These are phyloP conservation scores for Lampris incognitus DNA, from an alignment of 2,113 vertebrate species.

Conservation along the genomic window DNA sequence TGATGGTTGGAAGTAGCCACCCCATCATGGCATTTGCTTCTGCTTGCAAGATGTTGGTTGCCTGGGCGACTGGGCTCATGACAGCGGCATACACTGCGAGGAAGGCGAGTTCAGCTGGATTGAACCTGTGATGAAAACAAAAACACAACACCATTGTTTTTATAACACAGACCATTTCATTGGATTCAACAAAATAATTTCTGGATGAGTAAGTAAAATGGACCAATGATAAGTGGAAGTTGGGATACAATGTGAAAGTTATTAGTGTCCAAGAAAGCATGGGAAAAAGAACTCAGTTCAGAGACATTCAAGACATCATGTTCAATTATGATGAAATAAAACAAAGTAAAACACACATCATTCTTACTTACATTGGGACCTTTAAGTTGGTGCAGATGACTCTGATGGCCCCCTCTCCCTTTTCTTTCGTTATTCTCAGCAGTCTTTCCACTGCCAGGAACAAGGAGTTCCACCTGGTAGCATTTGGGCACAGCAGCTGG, in stretches of 20 bases:
- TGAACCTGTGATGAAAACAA: slow-evolving; percentile 43
- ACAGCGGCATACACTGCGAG: slow-evolving; percentile 33
- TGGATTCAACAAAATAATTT: slow-evolving; percentile 3
- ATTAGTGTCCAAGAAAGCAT: slow-evolving; percentile 21
- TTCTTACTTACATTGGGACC: slow-evolving; percentile 30
- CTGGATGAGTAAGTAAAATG: slow-evolving; percentile 12
- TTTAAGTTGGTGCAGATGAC: slow-evolving; percentile 31
- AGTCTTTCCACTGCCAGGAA: slow-evolving; percentile 46
- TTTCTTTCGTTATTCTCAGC: slow-evolving; percentile 38
- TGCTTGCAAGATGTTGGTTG: slow-evolving; percentile 39
- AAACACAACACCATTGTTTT: slow-evolving; percentile 9
- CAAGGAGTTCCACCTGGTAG: slow-evolving; percentile 47
- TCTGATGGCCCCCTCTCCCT: slow-evolving; percentile 24
- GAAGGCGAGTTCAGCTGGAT: slow-evolving; percentile 36
- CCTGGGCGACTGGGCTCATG: slow-evolving; percentile 31
- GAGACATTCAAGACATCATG: slow-evolving; percentile 1
- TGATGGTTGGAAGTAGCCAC: slow-evolving; percentile 47
- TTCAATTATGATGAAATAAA: slow-evolving; percentile 6
- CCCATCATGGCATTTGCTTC: slow-evolving; percentile 42
- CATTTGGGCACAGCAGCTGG: slow-evolving; percentile 29
- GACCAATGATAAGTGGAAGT: slow-evolving; percentile 15
- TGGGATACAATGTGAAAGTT: slow-evolving; percentile 9
- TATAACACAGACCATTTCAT: slow-evolving; percentile 1
- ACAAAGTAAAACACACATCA: neutral
- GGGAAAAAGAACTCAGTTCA: slow-evolving; percentile 1